Evolutionary conservation across 1,140 invertebrate species (phyloP).

Genomic region (Homalodisca vitripennis): DNA sequence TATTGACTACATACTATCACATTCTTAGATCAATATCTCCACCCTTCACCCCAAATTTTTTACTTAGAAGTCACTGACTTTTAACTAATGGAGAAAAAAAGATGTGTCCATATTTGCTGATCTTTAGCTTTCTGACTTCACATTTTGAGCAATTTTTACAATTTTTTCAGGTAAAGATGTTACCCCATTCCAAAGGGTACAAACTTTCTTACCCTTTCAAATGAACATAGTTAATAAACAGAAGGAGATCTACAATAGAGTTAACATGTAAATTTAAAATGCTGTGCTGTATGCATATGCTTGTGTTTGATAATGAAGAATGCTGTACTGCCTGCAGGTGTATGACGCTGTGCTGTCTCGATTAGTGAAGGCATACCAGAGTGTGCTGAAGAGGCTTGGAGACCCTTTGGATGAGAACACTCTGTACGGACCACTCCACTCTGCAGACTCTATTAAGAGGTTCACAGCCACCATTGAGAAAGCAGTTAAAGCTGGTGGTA

Average conservation of each 20-base stretch:
- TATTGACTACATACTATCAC: not conserved
- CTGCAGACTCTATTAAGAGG: conserved; percentile 70
- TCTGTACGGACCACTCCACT: conserved; percentile 92
- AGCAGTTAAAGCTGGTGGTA: conserved; percentile 73
- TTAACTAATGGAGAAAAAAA: not conserved
- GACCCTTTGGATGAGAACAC: conserved; percentile 86
- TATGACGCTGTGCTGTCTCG: conserved; percentile 69
- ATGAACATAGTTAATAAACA: not conserved
- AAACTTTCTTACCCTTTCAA: not conserved
- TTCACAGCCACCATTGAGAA: conserved; percentile 76
- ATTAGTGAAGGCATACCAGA: conserved; percentile 75
- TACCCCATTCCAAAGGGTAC: not conserved
- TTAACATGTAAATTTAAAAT: not conserved
- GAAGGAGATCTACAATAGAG: not conserved
- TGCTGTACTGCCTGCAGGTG: conserved; percentile 49
- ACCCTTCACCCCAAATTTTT: too few relatives aligned
- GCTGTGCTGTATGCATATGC: not conserved
- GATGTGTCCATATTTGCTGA: not conserved
- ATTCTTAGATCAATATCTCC: too few relatives aligned
- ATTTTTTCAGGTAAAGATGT: not conserved
- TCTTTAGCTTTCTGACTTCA: not conserved
- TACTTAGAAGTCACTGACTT: not conserved
- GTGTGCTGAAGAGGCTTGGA: conserved; percentile 79
- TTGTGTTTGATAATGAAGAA: not conserved
- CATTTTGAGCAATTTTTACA: not conserved